A percentile compares a stretch with the other conserved stretches of the same genome.
These are phyloP conservation scores for Eilema caniola DNA, from an alignment of 2,888 invertebrate species.

Conservation along the genomic window DNA sequence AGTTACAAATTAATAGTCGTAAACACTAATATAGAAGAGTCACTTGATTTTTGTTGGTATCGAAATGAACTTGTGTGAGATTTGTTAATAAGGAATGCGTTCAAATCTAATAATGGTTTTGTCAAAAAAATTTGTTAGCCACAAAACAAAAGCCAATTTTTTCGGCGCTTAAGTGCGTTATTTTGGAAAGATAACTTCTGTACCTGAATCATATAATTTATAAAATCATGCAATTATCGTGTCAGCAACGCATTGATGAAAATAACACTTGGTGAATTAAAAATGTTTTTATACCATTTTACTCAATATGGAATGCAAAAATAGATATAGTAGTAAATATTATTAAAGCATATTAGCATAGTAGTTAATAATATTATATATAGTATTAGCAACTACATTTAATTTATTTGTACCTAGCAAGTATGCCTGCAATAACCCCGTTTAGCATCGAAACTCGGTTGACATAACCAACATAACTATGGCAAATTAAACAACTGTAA, in stretches of 20 bases:
- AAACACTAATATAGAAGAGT: conserved; percentile 19
- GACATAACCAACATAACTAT: conserved; percentile 67
- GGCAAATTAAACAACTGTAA: conserved; percentile 65
- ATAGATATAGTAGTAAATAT: no score
- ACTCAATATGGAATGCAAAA: no score
- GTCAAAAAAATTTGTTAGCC: not conserved
- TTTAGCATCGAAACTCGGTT: conserved; percentile 63
- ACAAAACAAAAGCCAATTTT: no score
- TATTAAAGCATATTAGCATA: no score
- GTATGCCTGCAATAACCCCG: conserved; percentile 48
- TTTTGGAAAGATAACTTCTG: not conserved
- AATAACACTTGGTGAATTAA: no score
- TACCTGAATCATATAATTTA: no score
- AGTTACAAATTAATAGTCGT: conserved; percentile 15
- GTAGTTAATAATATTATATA: no score
- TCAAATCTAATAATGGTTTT: not conserved
- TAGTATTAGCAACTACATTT: conserved; percentile 9
- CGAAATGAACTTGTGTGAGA: conserved; percentile 5
- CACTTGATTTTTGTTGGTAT: conserved; percentile 12
- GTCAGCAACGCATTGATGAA: no score
- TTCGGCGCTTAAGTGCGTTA: not conserved
- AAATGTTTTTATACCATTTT: no score
- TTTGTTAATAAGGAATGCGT: not conserved
- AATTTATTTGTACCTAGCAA: conserved; percentile 48
- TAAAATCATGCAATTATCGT: no score